A percentile compares a stretch with the other conserved stretches of the same genome.
Evolutionary conservation across 1,140 invertebrate genomes (phyloP).

Genomic region (Drosophila simulans): DNA sequence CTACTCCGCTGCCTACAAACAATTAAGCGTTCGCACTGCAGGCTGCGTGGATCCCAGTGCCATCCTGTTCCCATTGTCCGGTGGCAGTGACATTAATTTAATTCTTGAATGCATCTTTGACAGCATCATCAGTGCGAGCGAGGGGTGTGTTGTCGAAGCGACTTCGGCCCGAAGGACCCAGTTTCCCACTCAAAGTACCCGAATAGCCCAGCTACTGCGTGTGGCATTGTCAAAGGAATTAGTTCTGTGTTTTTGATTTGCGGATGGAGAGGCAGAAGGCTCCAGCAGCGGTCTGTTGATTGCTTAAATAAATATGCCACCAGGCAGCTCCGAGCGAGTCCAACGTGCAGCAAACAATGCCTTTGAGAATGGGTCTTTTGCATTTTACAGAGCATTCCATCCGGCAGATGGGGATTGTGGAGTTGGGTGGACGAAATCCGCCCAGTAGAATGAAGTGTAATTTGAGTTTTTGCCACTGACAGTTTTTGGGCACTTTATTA

Average conservation of each 20-base stretch:
- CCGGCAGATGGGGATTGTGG: slow-evolving; percentile 21
- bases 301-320: slow-evolving; percentile 82
- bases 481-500: slow-evolving; percentile 80
- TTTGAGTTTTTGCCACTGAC: slow-evolving; percentile 75
- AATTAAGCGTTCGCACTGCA: slow-evolving; percentile 77
- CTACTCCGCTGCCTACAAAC: slow-evolving; percentile 39
- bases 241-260: slow-evolving; percentile 83
- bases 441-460: slow-evolving; percentile 56
- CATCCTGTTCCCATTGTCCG: slow-evolving; percentile 58
- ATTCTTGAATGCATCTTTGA: slow-evolving; percentile 83
- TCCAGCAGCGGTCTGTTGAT: slow-evolving; percentile 75
- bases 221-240: slow-evolving; percentile 82
- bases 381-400: slow-evolving; percentile 51
- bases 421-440: neutral
- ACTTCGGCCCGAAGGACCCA: slow-evolving; percentile 28
- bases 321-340: slow-evolving; percentile 42
- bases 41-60: slow-evolving; percentile 12
- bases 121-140: slow-evolving; percentile 49
- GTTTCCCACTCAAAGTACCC: slow-evolving; percentile 15
- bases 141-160: neutral
- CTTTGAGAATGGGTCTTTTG: slow-evolving; percentile 56
- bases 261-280: slow-evolving; percentile 61
- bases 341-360: slow-evolving; percentile 74
- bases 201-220: slow-evolving; percentile 39
- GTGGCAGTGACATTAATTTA: slow-evolving; percentile 83